These are phyloP conservation scores for Amphimallon solstitiale DNA, from an alignment of 2,888 invertebrate species.

Conservation along the genomic window DNA sequence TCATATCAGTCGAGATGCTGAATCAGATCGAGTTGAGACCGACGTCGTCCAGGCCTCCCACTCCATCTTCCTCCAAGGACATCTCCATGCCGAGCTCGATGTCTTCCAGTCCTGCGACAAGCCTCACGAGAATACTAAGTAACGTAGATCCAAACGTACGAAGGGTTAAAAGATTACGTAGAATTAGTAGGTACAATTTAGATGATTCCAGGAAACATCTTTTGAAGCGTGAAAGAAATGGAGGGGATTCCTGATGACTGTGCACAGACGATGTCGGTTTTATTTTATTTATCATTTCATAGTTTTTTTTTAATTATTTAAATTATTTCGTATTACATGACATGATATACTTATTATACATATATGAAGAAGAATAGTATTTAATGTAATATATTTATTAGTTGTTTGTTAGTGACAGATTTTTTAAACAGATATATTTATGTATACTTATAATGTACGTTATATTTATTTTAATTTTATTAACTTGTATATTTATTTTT, in stretches of 20 bases:
- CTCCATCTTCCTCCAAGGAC: slow-evolving; percentile 45
- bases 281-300: not conserved
- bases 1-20: slow-evolving; percentile 55
- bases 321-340: slow-evolving; percentile 2
- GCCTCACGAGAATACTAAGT: slow-evolving; percentile 53
- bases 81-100: slow-evolving; percentile 42
- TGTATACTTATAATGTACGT: slow-evolving; percentile 11
- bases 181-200: slow-evolving; percentile 54
- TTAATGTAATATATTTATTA: slow-evolving; percentile 23
- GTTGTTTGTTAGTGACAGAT: not conserved
- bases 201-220: slow-evolving; percentile 55
- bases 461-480: slow-evolving; percentile 1
- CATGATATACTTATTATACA: slow-evolving; percentile 8
- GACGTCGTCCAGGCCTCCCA: slow-evolving; percentile 47
- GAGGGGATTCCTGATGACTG: slow-evolving; percentile 22
- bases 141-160: slow-evolving; percentile 52
- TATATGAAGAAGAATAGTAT: slow-evolving; percentile 9
- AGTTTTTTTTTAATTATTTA: not conserved
- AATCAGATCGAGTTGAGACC: slow-evolving; percentile 57
- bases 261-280: not conserved
- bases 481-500: not conserved
- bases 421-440: slow-evolving; percentile 21
- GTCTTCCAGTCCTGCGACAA: slow-evolving; percentile 54
- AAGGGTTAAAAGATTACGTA: slow-evolving; percentile 55
- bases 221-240: slow-evolving; percentile 35